Conservation (phyloP, 1,140 invertebrate species). For the Diachasma alloeum region DNA sequence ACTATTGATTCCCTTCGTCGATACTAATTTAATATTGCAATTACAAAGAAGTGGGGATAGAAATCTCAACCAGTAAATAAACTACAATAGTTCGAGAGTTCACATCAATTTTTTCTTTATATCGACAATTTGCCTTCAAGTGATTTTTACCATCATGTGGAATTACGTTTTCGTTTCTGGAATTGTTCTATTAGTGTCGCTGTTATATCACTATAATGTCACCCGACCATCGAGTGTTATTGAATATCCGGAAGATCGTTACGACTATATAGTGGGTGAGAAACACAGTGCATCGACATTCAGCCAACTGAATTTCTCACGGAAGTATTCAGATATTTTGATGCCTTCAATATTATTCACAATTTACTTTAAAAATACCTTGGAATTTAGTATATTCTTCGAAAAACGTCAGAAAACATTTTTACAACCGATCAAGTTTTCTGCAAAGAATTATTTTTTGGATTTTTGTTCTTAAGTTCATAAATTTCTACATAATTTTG, state of each 20-base stretch:
- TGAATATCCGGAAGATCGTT: slow-evolving; percentile 46
- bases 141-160: slow-evolving; percentile 45
- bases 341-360: too few species aligned
- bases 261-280: slow-evolving; percentile 61
- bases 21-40: slow-evolving; percentile 62
- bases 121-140: neutral
- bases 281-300: neutral
- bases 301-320: neutral
- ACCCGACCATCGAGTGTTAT: slow-evolving; percentile 50
- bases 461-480: too few species aligned
- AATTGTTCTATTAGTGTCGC: slow-evolving; percentile 44
- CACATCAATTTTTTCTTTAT: neutral
- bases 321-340: too few species aligned
- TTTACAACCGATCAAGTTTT: too few species aligned
- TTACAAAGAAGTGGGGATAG: slow-evolving; percentile 36
- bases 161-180: slow-evolving; percentile 50
- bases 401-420: too few species aligned
- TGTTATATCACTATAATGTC: slow-evolving; percentile 51
- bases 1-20: slow-evolving; percentile 23
- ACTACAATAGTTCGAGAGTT: neutral
- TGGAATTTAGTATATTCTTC: too few species aligned
- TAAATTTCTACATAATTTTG: too few species aligned
- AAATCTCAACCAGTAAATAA: neutral
- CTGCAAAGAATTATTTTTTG: too few species aligned
- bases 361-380: too few species aligned